Base-by-base conservation (phyloP, 2,888 invertebrate genomes). In the Chloromyia formosa region DNA sequence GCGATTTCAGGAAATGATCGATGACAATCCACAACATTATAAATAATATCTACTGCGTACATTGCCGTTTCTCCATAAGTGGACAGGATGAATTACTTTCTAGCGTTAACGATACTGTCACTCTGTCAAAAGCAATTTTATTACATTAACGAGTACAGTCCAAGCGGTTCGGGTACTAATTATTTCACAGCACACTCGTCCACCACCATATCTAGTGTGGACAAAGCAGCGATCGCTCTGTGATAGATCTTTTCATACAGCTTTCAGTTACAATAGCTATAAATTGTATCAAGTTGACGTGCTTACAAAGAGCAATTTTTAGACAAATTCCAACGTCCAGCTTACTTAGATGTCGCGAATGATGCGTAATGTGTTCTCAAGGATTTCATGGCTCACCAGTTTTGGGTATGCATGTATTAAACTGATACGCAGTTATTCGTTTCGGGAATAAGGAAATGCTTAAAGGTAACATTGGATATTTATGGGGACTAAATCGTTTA, bases 401-500 rank as follows among this genome's bases (percentile, higher is more conserved):
- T 61, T 61, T 61, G 23, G 23, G 61, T 10, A 7, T 35, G 7
- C 27, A 35, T 35, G 7, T 35, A 7, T 56, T 4, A 56, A 20
- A 56, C 3, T 56, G 56, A 56, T 18, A 56, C 18, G 4, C 16
- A 56, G 4, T 10, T 2, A 7, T 5, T n/a, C 35, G 14, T 61
- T 61, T 61, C 3, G 23, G 20, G 14, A 61, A 61, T 27, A 61
- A 61, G 61, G 61, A 61, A 61, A 27, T 14, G 35, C 12, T 61
- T 61, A 3, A 12, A 12, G 16, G 35, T 27, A 27, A 61, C 12
- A 27, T 35, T 61, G 23, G 23, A 61, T 27, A n/a, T 20, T 53
- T 53, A 12, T 53, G 16, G 53, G 10, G 16, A 53, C 9, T 10
- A 16, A 1, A 53, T 53, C 10, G 53, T 16, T 16, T 53, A 14